These are phyloP conservation scores for Deroplatys truncata DNA, from an alignment of 2,888 invertebrate genomes.

Conservation along the genomic window DNA sequence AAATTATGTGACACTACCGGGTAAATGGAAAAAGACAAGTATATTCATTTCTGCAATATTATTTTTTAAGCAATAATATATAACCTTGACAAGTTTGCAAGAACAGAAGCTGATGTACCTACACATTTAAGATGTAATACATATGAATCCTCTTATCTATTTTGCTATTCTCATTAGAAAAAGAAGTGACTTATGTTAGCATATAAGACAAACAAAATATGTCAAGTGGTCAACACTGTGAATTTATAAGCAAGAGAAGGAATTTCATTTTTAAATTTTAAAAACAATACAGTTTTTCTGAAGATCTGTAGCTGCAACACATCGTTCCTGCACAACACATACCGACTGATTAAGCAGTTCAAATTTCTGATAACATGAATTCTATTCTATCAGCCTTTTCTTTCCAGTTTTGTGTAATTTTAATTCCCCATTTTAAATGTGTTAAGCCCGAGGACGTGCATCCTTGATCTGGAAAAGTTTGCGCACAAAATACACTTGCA, in stretches of 20 bases:
- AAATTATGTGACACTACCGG: too few relatives aligned
- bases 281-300: background rate
- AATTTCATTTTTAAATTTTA: background rate
- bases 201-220: too few relatives aligned
- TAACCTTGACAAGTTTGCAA: too few relatives aligned
- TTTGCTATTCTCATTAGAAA: too few relatives aligned
- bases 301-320: background rate
- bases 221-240: too few relatives aligned
- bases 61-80: too few relatives aligned
- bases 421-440: background rate
- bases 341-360: background rate
- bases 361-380: background rate
- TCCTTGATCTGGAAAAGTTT: slow-evolving; percentile 78
- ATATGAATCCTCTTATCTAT: too few relatives aligned
- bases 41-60: too few relatives aligned
- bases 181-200: too few relatives aligned
- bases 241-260: background rate
- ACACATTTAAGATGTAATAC: too few relatives aligned
- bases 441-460: slow-evolving; percentile 14
- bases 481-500: slow-evolving; percentile 84
- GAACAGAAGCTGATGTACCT: too few relatives aligned
- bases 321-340: background rate
- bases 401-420: background rate
- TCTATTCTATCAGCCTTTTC: background rate
- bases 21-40: too few relatives aligned